Conservation (phyloP, 1,140 invertebrate genomes). For the Hirudo medicinalis region DNA sequence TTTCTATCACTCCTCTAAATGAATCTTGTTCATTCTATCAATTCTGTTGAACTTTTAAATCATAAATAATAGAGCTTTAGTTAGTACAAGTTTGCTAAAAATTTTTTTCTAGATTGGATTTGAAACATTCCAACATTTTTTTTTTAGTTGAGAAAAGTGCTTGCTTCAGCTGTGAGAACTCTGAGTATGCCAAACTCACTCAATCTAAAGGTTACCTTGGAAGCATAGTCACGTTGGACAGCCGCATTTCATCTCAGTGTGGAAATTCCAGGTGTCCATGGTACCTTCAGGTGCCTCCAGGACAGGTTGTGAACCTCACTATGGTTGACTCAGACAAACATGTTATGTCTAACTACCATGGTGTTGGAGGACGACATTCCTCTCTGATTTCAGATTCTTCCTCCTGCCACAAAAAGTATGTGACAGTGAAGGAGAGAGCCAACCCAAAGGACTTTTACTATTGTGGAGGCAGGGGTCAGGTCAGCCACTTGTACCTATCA, state of each 20-base stretch:
- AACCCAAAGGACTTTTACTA: constrained; percentile 13
- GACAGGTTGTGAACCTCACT: constrained; percentile 22
- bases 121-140: background rate
- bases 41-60: too few species aligned
- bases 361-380: background rate
- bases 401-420: background rate
- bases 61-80: too few species aligned
- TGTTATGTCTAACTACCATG: background rate
- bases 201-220: constrained; percentile 18
- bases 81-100: too few species aligned
- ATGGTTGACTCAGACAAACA: constrained; percentile 14
- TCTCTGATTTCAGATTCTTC: background rate
- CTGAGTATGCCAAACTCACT: background rate
- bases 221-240: constrained; percentile 20
- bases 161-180: background rate
- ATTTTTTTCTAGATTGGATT: too few species aligned
- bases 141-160: constrained; percentile 9
- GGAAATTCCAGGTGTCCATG: constrained; percentile 21
- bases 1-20: too few species aligned
- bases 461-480: constrained; percentile 1
- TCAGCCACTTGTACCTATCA: constrained; percentile 7
- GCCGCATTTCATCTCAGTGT: constrained; percentile 3
- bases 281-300: constrained; percentile 7
- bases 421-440: constrained; percentile 5
- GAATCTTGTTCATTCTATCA: too few species aligned